Base-by-base conservation (phyloP, 2,797 vertebrate genomes). In the Chelmon rostratus region DNA sequence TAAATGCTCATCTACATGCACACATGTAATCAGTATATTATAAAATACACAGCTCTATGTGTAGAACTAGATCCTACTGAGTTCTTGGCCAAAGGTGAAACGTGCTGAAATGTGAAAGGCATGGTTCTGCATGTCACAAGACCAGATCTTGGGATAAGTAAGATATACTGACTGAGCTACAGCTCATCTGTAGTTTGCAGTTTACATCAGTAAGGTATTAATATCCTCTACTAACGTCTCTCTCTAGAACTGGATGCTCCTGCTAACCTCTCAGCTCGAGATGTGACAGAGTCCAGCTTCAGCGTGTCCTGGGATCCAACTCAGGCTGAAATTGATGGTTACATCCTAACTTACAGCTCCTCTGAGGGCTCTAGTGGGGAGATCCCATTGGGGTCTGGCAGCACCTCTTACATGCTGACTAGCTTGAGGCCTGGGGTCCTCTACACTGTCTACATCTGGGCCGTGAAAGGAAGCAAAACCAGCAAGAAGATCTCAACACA, bases 361-460 rank as follows among this genome's bases (percentile, higher is more conserved):
- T 79, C 86, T 11, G 89, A 95, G 1, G 94, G 95, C 40, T 86
- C 89, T 62, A 88, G 87, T 71, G 81, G 37, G 57, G 95, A 97
- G 64, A 85, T 94, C n/a, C 81, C 80, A 0, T 68, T 97, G 56
- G 90, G 88, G 40, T 80, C 94, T 76, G 93, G 94, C 19, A 91
- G 84, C 79, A 91, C 58, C 68, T 87, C 92, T 72, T 85, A 94
- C 40, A 76, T 61, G 28, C 89, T 97, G 79, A 94, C 71, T 6
- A 94, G 86, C 54, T 86, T 97, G 81, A 95, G 73, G 85, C 95
- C 96, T 0, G 96, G 95, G 5, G 72, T 84, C 61, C 70, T 95
- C 81, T 96, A 96, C 42, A 81, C 88, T 0, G 89, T 97, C 67
- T 81, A 91, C 10, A 64, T 97, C 80, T 96, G 95, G 96, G 96